phyloP scores from a whole-genome alignment of 2,888 invertebrate species.

The Podotricha telesiphe region DNA sequence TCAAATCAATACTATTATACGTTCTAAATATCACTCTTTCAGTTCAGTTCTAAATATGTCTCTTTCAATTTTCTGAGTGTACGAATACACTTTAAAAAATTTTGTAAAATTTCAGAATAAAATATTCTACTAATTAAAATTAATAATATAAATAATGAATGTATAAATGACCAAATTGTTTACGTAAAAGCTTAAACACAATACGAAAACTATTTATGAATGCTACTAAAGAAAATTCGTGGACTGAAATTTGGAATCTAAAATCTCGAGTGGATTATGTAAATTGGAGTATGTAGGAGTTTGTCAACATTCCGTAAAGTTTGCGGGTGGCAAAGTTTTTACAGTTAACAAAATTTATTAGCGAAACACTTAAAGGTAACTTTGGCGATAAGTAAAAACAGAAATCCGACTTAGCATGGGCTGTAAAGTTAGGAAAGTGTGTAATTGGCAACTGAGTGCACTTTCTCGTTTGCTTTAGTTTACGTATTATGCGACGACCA shows the following conservation, averaged over 20 bases:
- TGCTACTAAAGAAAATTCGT: slow-evolving; percentile 9
- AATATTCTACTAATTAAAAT: neutral
- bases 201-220: slow-evolving; percentile 15
- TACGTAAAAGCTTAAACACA: neutral
- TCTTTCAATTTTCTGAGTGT: no score
- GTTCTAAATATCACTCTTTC: no score
- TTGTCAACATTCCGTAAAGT: slow-evolving; percentile 33
- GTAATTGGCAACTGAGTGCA: slow-evolving; percentile 8
- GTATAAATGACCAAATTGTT: neutral
- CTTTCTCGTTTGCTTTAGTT: neutral
- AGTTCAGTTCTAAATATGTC: no score
- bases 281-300: slow-evolving; percentile 30
- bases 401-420: neutral
- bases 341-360: slow-evolving; percentile 28
- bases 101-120: neutral
- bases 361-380: slow-evolving; percentile 30
- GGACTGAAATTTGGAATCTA: slow-evolving; percentile 11
- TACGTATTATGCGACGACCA: neutral
- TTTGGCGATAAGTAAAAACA: slow-evolving; percentile 25
- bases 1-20: no score
- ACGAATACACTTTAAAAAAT: no score
- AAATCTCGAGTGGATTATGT: slow-evolving; percentile 26
- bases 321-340: slow-evolving; percentile 31
- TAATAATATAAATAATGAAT: neutral
- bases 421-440: neutral